Percentiles rank a stretch among this genome's conserved stretches.
These are phyloP conservation scores for Crocuta crocuta DNA, from an alignment of 2,113 vertebrate genomes.

Conservation along the genomic window DNA sequence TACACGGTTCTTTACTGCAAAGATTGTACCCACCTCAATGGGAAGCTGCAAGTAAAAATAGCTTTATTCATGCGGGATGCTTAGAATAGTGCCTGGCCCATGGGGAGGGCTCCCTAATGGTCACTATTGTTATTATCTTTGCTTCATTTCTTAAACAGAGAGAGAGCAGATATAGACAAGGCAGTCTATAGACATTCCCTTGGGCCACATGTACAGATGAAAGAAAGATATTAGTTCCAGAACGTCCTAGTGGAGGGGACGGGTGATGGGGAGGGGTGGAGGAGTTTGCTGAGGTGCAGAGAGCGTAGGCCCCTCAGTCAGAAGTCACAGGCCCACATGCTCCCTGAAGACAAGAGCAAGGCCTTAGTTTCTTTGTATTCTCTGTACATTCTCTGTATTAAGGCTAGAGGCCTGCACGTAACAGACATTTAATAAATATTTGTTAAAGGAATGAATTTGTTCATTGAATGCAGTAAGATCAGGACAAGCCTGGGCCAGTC, in stretches of 20 bases:
- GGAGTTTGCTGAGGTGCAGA: background rate
- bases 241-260: background rate
- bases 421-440: background rate
- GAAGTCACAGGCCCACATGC: background rate
- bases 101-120: background rate
- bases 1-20: background rate
- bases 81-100: background rate
- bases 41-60: background rate
- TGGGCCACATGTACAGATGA: background rate
- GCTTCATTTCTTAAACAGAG: background rate
- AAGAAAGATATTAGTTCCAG: background rate
- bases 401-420: background rate
- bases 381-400: background rate
- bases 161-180: background rate
- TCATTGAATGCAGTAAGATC: background rate
- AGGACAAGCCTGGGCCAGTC: background rate
- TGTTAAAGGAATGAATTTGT: background rate
- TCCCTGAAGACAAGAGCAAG: background rate
- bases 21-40: background rate
- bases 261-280: background rate
- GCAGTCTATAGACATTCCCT: background rate
- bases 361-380: background rate
- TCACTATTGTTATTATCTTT: background rate
- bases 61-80: background rate
- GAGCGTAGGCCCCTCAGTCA: background rate